Evolutionary conservation across 2,888 invertebrate species (phyloP), one percentile per base, ranked within the genome.

Genomic region (Caenorhabditis sinica): DNA sequence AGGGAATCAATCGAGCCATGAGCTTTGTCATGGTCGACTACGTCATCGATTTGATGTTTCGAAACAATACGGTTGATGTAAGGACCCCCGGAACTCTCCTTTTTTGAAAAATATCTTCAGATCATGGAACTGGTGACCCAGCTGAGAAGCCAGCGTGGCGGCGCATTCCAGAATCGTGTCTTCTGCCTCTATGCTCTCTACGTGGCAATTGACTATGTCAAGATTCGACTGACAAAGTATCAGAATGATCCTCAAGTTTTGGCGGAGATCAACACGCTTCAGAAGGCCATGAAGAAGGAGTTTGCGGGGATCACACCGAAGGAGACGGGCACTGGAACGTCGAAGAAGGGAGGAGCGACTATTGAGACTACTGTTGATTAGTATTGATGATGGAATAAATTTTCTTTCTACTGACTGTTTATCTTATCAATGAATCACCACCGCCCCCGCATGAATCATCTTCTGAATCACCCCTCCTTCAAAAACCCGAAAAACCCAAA

Each of bases 1-100:
- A 65, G 17, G 84, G 84, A 9, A 71, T 72, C 45, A 80, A 80
- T 80, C 65, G 84, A 17, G 49, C 84, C 11, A 61, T 61, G 68
- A 60, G 61, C 20, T 68, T 81, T 45, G 69, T 81, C 0, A 61
- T 74, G 74, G 69, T 63, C 2, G 81, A 81, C n/a, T 73, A 40
- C 40, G 49, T 74, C 17, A 43, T 81, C 0, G 74, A 74, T 11
- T 30, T 74, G 28, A 81, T 81, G 69, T 81, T 81, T 15, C 73
- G 81, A 8, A 81, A 81, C n/a, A 74, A 61, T 53, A 61, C 68
- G 6, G 73, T 81, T 9, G 74, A 81, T 56, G 81, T 81, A 36
- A 49, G 6, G 9, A 11, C 13, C 2, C 13, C 13, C 40, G 11
- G 13, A 13, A 40, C 2, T 2, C 13, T 13, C 40, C 8, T 11